phyloP scores from a whole-genome alignment of 2,797 vertebrate genomes.

The Chelon labrosus region DNA sequence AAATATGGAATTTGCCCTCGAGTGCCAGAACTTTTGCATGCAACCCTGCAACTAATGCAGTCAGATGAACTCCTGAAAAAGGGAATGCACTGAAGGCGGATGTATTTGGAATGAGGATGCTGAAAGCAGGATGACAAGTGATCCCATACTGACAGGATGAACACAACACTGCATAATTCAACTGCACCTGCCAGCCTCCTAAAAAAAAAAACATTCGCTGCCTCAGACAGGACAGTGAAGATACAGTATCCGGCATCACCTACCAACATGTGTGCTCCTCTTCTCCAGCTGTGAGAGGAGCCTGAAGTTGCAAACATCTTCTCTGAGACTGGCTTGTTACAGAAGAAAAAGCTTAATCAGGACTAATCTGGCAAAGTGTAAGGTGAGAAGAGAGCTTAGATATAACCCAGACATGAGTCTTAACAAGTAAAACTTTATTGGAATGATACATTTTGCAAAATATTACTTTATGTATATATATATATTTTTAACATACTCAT shows the following conservation, averaged over 20 bases:
- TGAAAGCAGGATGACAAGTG: conserved; percentile 48
- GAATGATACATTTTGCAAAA: conserved; percentile 93
- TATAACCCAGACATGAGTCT: conserved; percentile 78
- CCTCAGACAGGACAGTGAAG: conserved; percentile 18
- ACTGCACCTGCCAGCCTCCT: conserved; percentile 29
- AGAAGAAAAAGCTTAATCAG: not conserved
- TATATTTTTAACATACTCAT: conserved; percentile 84
- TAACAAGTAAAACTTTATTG: conserved; percentile 93
- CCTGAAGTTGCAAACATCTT: not conserved
- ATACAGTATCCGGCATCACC: conserved; percentile 20
- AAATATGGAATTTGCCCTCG: too few relatives aligned
- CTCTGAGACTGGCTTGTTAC: conserved; percentile 8
- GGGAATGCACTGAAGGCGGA: conserved; percentile 4
- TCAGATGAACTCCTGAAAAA: not conserved
- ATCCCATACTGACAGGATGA: conserved; percentile 50
- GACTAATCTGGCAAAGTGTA: not conserved
- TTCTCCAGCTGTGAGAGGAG: conserved; percentile 4
- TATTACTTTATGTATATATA: conserved; percentile 88
- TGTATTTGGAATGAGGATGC: conserved; percentile 26
- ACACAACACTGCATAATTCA: conserved; percentile 65
- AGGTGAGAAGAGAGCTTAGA: conserved; percentile 46
- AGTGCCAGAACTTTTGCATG: not conserved
- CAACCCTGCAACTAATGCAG: conserved; percentile 10
- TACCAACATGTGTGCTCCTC: conserved; percentile 25
- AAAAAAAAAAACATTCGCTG: conserved; percentile 16